Evolutionary conservation across 2,888 invertebrate genomes (phyloP).

Genomic region (Strigamia crassipes): DNA sequence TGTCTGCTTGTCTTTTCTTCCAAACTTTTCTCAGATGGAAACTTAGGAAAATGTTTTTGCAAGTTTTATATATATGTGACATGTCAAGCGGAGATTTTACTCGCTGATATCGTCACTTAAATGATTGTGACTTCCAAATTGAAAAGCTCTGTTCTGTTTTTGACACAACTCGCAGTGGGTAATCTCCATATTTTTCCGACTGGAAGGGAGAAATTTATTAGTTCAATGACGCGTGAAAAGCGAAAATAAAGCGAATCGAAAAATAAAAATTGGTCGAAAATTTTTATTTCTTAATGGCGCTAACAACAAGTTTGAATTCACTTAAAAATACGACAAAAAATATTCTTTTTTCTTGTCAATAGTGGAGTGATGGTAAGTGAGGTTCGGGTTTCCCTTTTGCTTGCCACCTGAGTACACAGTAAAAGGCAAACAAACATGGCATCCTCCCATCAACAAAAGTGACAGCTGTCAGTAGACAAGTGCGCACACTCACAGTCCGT

Average conservation of each 20-base stretch:
- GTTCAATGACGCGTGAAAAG: neutral
- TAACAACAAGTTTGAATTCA: constrained; percentile 15
- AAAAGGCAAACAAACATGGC: constrained; percentile 42
- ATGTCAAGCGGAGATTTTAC: constrained; percentile 36
- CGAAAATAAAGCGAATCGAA: neutral
- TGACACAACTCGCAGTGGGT: constrained; percentile 4
- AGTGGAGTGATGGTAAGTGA: constrained; percentile 16
- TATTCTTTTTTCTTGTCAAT: constrained; percentile 33
- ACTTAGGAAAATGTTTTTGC: constrained; percentile 40
- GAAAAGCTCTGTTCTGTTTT: constrained; percentile 14
- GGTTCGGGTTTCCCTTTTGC: constrained; percentile 40
- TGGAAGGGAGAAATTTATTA: neutral
- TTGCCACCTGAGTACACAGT: constrained; percentile 42
- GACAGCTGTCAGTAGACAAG: constrained; percentile 42
- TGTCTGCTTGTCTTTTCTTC: constrained; percentile 42
- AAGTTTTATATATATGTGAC: constrained; percentile 35
- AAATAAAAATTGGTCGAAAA: neutral
- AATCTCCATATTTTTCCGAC: neutral
- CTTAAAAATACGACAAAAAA: constrained; percentile 30
- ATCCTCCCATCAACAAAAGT: constrained; percentile 40
- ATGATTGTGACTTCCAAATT: constrained; percentile 33
- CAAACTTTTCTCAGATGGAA: constrained; percentile 39
- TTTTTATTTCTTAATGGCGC: neutral
- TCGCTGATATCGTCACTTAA: constrained; percentile 22
- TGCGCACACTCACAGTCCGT: constrained; percentile 30